These are phyloP conservation scores for Sinocyclocheilus anshuiensis DNA, from an alignment of 2,113 vertebrate genomes.

Conservation along the genomic window DNA sequence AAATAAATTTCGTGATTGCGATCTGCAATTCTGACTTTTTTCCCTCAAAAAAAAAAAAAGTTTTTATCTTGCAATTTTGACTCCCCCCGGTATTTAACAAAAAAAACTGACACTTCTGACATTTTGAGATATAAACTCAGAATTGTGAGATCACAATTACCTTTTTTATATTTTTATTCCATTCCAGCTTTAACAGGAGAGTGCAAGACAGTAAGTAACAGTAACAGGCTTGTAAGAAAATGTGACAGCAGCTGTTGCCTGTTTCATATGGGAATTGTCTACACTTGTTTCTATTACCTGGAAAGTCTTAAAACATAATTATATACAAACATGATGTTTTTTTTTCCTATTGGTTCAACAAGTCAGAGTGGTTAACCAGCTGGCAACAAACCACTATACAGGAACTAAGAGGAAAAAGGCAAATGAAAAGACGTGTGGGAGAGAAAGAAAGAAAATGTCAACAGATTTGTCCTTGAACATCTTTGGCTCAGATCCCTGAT, in stretches of 20 bases:
- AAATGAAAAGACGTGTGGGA: not conserved
- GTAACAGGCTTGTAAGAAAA: not conserved
- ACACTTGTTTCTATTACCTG: not conserved
- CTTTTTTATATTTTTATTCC: no score
- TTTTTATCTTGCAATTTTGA: no score
- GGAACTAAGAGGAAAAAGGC: not conserved
- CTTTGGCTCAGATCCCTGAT: not conserved
- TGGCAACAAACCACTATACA: not conserved
- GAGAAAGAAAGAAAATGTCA: not conserved
- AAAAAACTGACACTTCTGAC: no score
- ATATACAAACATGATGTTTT: not conserved
- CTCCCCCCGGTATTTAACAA: no score
- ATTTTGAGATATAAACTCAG: no score
- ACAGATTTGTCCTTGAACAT: not conserved
- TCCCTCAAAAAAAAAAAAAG: no score
- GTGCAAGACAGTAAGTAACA: no score
- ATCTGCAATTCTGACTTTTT: no score
- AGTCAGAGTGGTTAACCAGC: not conserved
- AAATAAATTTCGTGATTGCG: no score
- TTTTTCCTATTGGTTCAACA: not conserved
- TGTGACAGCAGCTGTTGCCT: not conserved
- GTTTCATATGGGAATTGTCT: not conserved
- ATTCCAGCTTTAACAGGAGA: no score
- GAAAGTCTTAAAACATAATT: not conserved
- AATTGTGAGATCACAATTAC: no score